phyloP scores from a whole-genome alignment of 2,888 invertebrate species.

The Diachrysia chrysitis region DNA sequence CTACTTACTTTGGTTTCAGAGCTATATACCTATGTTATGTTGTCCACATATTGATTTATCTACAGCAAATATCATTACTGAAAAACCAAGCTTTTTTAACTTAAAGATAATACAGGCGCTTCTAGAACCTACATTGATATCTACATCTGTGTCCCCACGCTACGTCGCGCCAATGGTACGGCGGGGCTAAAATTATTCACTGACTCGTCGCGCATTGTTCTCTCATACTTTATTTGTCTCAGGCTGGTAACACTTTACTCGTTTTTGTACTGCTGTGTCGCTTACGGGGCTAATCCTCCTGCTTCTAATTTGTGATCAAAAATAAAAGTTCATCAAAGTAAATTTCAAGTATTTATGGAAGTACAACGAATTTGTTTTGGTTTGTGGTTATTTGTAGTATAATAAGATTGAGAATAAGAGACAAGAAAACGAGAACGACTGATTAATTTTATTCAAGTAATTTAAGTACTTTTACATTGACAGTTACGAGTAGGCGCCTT shows the following conservation, averaged over 20 bases:
- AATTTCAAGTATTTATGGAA: slow-evolving; percentile 55
- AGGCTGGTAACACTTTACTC: slow-evolving; percentile 62
- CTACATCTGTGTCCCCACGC: slow-evolving; percentile 60
- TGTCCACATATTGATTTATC: no score
- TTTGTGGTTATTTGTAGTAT: slow-evolving; percentile 39
- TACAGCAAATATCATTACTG: no score
- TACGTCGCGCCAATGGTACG: slow-evolving; percentile 74
- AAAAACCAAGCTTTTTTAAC: no score
- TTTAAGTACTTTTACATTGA: no score
- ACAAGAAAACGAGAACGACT: not conserved
- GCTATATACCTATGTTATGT: no score
- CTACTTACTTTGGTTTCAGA: no score
- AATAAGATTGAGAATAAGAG: not conserved
- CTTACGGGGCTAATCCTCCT: slow-evolving; percentile 77
- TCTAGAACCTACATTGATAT: slow-evolving; percentile 55
- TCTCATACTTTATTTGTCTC: slow-evolving; percentile 86
- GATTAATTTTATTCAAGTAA: no score
- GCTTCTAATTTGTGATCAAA: slow-evolving; percentile 81
- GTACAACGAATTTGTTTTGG: slow-evolving; percentile 45
- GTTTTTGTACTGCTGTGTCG: slow-evolving; percentile 82
- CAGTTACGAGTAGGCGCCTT: not conserved
- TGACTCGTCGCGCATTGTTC: slow-evolving; percentile 86
- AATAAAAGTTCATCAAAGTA: slow-evolving; percentile 77
- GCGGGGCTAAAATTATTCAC: slow-evolving; percentile 87
- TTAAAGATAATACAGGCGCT: slow-evolving; percentile 26